Base-by-base conservation (phyloP, 2,888 invertebrate genomes). In the Orthonevra nobilis region DNA sequence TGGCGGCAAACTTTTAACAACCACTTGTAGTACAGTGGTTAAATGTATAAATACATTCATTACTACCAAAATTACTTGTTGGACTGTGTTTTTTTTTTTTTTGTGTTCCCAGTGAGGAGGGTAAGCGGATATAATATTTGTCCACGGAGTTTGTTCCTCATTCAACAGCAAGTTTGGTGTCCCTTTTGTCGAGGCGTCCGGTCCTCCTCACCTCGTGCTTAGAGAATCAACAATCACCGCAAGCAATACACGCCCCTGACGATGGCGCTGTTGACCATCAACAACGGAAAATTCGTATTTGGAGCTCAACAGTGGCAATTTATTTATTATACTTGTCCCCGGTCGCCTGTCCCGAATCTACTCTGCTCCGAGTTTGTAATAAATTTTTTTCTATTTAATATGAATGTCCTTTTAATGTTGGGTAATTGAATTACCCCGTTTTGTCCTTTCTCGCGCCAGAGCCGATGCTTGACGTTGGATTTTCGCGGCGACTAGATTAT, bases 361-460 rank as follows among this genome's bases (percentile, higher is more conserved):
- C 5, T 23, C 5, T 5, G 5, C 15, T 28, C 46, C 1, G 3
- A 28, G 46, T n/a, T 26, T 28, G 9, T 46, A 46, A 38, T 23
- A 26, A 15, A 54, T 42, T 42, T 42, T 42, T 23, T 19, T 42
- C 20, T 46, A 14, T 32, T 5, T 46, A 46, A 46, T 46, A 30
- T 30, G 17, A 58, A 42, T 58, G 42, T 30, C 56, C 28, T 42
- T 58, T 42, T 42, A 42, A 58, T 58, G 58, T 44, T 58, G n/a
- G 20, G 30, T 58, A 42, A 42, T 44, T 42, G 20, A 42, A 58
- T 28, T 17, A 58, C 40, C 19, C 42, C 32, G 46, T 46, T 46
- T 46, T 46, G 10, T 46, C 15, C 46, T 28, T 15, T 46, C 46
- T 46, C 15, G 46, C 26, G n/a, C n/a, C n/a, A n/a, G 14, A 30